Evolutionary conservation across 2,797 vertebrate species (phyloP), one percentile per base, ranked within the genome.

Genomic region (Picus viridis): DNA sequence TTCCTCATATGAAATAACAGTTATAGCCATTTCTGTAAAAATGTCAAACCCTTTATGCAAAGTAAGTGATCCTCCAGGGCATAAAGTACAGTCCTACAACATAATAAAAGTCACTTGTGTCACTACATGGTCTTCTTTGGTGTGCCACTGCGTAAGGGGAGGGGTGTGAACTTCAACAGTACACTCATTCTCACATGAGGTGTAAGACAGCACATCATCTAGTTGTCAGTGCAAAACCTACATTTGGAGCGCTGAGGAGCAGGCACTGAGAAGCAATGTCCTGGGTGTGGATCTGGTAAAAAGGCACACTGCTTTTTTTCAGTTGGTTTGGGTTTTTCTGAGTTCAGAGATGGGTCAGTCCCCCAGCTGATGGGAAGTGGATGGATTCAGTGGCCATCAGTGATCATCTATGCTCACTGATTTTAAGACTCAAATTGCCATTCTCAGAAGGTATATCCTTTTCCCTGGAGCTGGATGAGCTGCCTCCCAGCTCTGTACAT

Each of bases 11-110:
- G 65, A 61, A 94, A 90, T 77, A 95, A 90, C 24, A 62, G 61
- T 88, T 93, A 68, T 41, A 90, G 53, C 49, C 4, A 3, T 83
- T 96, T 88, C 87, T 84, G 87, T 95, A 78, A 95, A 94, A 95
- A 89, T 62, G 67, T 82, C 83, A 89, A 59, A 87, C 80, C 30
- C 45, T 91, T 93, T 92, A 86, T 68, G 69, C 14, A 45, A 89
- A 78, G 53, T 75, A 88, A 89, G n/a, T 71, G 32, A 86, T 92
- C 30, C 62, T 92, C 92, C 64, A 81, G 64, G 92, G 32, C 65
- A 69, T 61, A 69, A 92, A 92, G 84, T 51, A 74, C 16, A 77
- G 45, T 47, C n/a, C 54, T 67, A 71, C 12, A 18, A 65, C 36
- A 67, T 87, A n/a, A 85, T 78, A 86, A 94, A 78, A 94, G n/a